A percentile compares a stretch with the other conserved stretches of the same genome.
Conservation (phyloP, 2,888 invertebrate species). For the Alloplasta piceator region DNA sequence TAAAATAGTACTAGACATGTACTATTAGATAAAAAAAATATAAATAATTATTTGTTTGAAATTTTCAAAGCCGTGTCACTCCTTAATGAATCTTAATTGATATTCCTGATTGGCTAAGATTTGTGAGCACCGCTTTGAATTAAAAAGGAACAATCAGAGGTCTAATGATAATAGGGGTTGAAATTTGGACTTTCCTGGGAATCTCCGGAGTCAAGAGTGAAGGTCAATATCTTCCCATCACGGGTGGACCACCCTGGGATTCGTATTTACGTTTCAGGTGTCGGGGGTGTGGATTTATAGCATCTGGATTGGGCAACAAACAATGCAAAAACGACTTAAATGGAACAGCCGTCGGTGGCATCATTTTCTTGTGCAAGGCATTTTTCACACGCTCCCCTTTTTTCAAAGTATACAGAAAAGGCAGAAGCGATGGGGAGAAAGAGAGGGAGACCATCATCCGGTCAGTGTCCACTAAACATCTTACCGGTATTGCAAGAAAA, state of each 20-base stretch:
- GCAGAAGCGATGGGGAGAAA: too few species aligned
- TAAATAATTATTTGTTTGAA: too few species aligned
- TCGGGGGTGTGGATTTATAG: conserved; percentile 58
- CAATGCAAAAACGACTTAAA: conserved; percentile 4
- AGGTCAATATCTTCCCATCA: not conserved
- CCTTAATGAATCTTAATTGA: too few species aligned
- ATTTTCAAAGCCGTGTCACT: too few species aligned
- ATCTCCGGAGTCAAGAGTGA: conserved; percentile 1
- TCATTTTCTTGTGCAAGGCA: conserved; percentile 3
- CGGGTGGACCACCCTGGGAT: conserved; percentile 30
- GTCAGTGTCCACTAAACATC: conserved; percentile 19
- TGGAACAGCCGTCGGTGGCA: not conserved
- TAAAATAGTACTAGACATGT: too few species aligned
- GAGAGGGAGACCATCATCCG: not conserved
- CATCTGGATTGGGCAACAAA: conserved; percentile 15
- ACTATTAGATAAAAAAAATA: too few species aligned
- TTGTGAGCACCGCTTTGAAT: too few species aligned
- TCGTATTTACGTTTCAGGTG: conserved; percentile 58
- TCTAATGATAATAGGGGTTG: not conserved
- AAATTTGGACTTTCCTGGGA: conserved; percentile 7
- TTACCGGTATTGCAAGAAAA: not conserved
- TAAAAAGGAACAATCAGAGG: not conserved
- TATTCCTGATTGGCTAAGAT: too few species aligned
- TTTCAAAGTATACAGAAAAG: not conserved
- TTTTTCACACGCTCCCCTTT: conserved; percentile 61